Conservation (phyloP, 2,888 invertebrate genomes). For the Coelopa pilipes region DNA sequence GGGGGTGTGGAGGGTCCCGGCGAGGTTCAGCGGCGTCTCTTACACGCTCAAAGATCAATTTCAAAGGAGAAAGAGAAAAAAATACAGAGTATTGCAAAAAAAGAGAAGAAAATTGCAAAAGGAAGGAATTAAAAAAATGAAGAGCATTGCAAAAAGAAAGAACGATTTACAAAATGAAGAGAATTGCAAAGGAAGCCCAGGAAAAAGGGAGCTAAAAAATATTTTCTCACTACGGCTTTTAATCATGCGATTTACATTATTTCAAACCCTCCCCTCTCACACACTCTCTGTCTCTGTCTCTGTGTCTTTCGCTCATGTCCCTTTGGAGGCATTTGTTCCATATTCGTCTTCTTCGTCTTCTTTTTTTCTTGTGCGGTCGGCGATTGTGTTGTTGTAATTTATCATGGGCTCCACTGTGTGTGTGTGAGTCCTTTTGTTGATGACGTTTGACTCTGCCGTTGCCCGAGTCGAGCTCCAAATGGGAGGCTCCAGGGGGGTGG, state of each 20-base stretch:
- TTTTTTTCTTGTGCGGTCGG: too few relatives aligned
- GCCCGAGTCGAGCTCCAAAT: too few relatives aligned
- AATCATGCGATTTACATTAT: neutral
- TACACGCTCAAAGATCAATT: constrained; percentile 11
- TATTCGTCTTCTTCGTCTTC: neutral
- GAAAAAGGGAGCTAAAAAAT: neutral
- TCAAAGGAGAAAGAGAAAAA: neutral
- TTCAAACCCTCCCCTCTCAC: neutral
- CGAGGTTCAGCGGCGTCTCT: neutral
- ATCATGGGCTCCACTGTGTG: constrained; percentile 2
- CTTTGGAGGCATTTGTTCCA: too few relatives aligned
- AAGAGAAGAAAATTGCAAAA: too few relatives aligned
- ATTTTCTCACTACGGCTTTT: constrained; percentile 11
- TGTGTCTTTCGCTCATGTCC: too few relatives aligned
- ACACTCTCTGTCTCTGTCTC: too few relatives aligned
- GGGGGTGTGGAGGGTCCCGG: neutral
- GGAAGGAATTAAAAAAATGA: neutral
- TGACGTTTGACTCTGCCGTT: constrained; percentile 20
- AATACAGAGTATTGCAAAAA: neutral
- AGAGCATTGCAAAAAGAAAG: too few relatives aligned
- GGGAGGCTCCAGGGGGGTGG: too few relatives aligned
- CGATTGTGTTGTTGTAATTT: neutral
- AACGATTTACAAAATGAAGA: too few relatives aligned
- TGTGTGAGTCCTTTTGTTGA: neutral
- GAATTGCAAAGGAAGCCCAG: too few relatives aligned